Evolutionary conservation across 2,888 invertebrate genomes (phyloP), one percentile per base, ranked within the genome.

Genomic region (Holacanthella duospinosa): DNA sequence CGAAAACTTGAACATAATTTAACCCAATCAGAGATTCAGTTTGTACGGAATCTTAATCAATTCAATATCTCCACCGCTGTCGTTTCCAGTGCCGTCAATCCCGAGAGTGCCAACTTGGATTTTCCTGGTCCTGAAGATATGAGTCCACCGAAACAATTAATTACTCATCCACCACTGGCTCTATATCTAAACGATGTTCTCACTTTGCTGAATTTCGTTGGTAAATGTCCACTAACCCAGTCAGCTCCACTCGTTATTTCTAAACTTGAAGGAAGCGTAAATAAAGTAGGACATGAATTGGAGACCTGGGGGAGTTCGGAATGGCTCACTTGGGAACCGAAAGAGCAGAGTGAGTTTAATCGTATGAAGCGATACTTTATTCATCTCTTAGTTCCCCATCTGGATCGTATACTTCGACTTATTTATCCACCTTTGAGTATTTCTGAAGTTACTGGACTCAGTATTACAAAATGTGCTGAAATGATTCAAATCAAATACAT

Each of bases 281-380:
- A 61, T 1, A 68, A 65, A 62, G 60, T 68, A 12, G 71, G 71
- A 6, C 61, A 66, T 57, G 71, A 72, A 56, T 48, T 72, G 24
- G 69, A 68, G 60, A 62, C 59, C 25, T 72, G 71, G 71, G 68
- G 71, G 19, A 63, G 67, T 43, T 64, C 59, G 58, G 71, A 72
- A 61, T 70, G 70, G 67, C 55, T 69, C 29, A 70, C 71, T 1
- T 72, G 71, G 71, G 71, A 72, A 56, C 27, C 65, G 44, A 68
- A 61, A 48, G 71, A 72, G 28, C 70, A 72, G 59, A 66, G 60
- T 48, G 68, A 68, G 36, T 72, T 72, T 54, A 67, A 68, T 62
- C 55, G 71, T 59, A 69, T 72, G 68, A 66, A 66, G 58, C 57
- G 70, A 27, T 63, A 69, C 54, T 70, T 68, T 63, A 68, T 68